Percentiles rank a stretch among this genome's conserved stretches.
Conservation (phyloP, 1,140 invertebrate species). For the Trichomalopsis sarcophagae region DNA sequence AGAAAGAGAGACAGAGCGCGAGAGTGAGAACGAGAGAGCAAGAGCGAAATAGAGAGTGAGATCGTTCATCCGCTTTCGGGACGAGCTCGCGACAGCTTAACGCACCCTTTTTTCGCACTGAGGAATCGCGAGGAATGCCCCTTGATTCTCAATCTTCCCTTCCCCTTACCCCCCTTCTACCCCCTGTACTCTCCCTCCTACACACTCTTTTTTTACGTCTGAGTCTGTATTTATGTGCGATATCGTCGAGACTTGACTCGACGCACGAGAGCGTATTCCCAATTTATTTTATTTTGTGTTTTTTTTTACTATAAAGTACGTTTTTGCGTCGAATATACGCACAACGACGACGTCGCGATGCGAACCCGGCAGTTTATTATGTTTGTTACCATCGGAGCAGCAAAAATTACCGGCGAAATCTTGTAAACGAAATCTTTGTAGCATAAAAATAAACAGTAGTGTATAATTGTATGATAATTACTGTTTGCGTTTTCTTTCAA, state of each 20-base stretch:
- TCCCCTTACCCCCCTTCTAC: background rate
- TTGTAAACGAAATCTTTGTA: slow-evolving; percentile 67
- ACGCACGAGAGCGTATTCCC: slow-evolving; percentile 39
- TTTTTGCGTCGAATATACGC: slow-evolving; percentile 41
- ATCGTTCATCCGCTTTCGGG: slow-evolving; percentile 45
- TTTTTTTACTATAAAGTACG: slow-evolving; percentile 47
- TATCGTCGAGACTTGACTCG: slow-evolving; percentile 46
- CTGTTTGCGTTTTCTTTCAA: slow-evolving; percentile 43
- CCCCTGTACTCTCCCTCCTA: slow-evolving; percentile 2
- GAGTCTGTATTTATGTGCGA: slow-evolving; percentile 53
- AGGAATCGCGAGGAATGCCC: slow-evolving; percentile 41
- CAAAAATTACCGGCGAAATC: slow-evolving; percentile 61
- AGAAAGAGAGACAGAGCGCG: slow-evolving; percentile 10
- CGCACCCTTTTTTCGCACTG: slow-evolving; percentile 40
- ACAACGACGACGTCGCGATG: slow-evolving; percentile 40
- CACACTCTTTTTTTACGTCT: slow-evolving; percentile 47
- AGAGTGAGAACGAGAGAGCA: background rate
- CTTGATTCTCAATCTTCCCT: slow-evolving; percentile 40
- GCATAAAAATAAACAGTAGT: slow-evolving; percentile 70
- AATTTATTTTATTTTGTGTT: slow-evolving; percentile 51
- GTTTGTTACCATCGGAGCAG: slow-evolving; percentile 55
- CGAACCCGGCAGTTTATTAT: slow-evolving; percentile 40
- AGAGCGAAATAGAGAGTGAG: slow-evolving; percentile 16
- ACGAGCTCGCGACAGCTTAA: slow-evolving; percentile 44
- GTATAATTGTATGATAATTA: slow-evolving; percentile 59